phyloP scores from a whole-genome alignment of 1,140 invertebrate genomes.

The Drosophila navojoa region DNA sequence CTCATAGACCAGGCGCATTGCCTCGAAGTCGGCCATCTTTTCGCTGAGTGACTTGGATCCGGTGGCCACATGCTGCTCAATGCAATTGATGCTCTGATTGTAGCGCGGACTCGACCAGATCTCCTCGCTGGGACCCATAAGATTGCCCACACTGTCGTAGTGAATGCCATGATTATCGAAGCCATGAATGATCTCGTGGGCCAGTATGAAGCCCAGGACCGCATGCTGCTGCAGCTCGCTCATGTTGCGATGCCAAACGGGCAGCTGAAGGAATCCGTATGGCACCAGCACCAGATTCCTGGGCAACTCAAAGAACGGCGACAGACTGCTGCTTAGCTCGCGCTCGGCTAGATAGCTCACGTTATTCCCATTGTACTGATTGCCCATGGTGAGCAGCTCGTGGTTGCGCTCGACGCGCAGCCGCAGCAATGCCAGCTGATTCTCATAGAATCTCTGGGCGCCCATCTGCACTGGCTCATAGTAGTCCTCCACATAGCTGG shows the following conservation, averaged over 20 bases:
- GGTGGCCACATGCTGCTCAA: slow-evolving; percentile 73
- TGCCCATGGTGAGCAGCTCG: slow-evolving; percentile 32
- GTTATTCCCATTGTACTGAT: slow-evolving; percentile 25
- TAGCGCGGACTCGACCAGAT: slow-evolving; percentile 66
- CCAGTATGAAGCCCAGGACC: slow-evolving; percentile 67
- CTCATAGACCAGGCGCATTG: slow-evolving; percentile 69
- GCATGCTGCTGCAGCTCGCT: slow-evolving; percentile 67
- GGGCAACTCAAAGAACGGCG: slow-evolving; percentile 69
- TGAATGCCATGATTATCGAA: slow-evolving; percentile 74
- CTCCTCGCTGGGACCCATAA: slow-evolving; percentile 77
- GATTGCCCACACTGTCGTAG: slow-evolving; percentile 69
- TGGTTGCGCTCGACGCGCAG: slow-evolving; percentile 62
- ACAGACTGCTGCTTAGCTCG: slow-evolving; percentile 66
- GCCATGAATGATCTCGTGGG: slow-evolving; percentile 74
- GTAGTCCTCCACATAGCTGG: slow-evolving; percentile 51
- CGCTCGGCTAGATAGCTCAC: slow-evolving; percentile 54
- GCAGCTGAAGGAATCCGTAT: slow-evolving; percentile 66
- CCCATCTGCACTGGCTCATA: slow-evolving; percentile 54
- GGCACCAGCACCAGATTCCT: slow-evolving; percentile 72
- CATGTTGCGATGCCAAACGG: slow-evolving; percentile 70
- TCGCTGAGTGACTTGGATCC: slow-evolving; percentile 72
- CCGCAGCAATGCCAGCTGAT: slow-evolving; percentile 66
- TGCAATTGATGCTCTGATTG: slow-evolving; percentile 61
- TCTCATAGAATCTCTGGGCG: slow-evolving; percentile 70
- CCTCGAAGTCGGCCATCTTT: slow-evolving; percentile 75